Percentiles rank a stretch among this genome's conserved stretches.
phyloP scores from a whole-genome alignment of 1,140 invertebrate genomes.

The Drosophila nebulosa region DNA sequence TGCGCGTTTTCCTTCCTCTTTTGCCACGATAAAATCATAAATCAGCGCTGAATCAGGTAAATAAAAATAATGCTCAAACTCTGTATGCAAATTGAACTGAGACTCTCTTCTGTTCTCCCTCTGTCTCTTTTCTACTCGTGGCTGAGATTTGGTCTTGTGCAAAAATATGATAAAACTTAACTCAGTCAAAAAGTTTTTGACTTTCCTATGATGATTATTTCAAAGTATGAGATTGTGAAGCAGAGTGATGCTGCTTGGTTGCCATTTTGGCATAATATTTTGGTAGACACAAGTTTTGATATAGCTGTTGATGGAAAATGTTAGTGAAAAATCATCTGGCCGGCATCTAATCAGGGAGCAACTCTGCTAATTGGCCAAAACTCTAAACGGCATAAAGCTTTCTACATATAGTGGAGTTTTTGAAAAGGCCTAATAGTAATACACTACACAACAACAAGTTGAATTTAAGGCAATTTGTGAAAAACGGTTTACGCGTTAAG shows the following conservation, averaged over 20 bases:
- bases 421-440: not conserved
- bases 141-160: constrained; percentile 55
- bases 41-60: constrained; percentile 78
- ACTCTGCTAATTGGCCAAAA: constrained; percentile 52
- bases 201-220: constrained; percentile 34
- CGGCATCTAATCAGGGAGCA: constrained; percentile 27
- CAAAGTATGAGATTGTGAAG: not conserved
- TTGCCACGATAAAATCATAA: constrained; percentile 71
- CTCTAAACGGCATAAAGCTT: constrained; percentile 42
- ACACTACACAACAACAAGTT: not conserved
- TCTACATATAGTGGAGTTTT: not conserved
- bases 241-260: not conserved
- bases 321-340: constrained; percentile 13
- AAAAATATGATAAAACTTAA: constrained; percentile 77
- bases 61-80: constrained; percentile 78
- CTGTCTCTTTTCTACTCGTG: constrained; percentile 37
- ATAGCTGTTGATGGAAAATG: constrained; percentile 26
- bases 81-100: constrained; percentile 75
- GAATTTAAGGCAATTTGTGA: not conserved
- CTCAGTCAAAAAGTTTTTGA: constrained; percentile 59
- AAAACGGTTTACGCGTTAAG: too few relatives aligned
- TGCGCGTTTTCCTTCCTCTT: constrained; percentile 3
- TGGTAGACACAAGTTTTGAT: constrained; percentile 43
- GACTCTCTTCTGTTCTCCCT: not conserved
- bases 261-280: constrained; percentile 62